A percentile compares a stretch with the other conserved stretches of the same genome.
These are phyloP conservation scores for Campoletis sonorensis DNA, from an alignment of 1,140 invertebrate species.

Conservation along the genomic window DNA sequence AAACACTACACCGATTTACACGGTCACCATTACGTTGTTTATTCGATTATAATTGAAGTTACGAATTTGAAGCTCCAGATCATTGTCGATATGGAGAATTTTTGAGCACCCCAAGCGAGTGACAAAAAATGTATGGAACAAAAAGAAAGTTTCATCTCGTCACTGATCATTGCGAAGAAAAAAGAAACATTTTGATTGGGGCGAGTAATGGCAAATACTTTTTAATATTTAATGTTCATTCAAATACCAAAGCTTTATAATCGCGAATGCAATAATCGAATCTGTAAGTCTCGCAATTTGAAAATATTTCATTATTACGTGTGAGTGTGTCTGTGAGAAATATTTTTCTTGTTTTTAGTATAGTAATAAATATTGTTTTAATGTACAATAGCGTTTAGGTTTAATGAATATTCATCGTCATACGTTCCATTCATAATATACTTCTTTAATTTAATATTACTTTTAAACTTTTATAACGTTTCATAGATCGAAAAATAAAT, in stretches of 20 bases:
- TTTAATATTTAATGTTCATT: neutral
- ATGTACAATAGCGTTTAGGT: conserved; percentile 62
- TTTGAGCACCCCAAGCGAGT: conserved; percentile 11
- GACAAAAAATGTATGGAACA: neutral
- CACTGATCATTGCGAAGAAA: neutral
- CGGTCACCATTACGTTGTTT: conserved; percentile 39
- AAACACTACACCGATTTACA: conserved; percentile 59
- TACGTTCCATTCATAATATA: conserved; percentile 68
- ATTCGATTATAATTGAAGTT: conserved; percentile 52
- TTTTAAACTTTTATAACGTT: conserved; percentile 78
- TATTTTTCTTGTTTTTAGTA: conserved; percentile 13
- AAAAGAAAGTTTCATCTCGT: neutral
- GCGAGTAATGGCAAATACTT: neutral
- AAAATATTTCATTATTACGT: conserved; percentile 10
- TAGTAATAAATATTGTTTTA: conserved; percentile 32
- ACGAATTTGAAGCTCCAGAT: conserved; percentile 35
- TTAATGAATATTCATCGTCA: conserved; percentile 69
- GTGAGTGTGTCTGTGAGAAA: neutral
- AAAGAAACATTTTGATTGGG: neutral
- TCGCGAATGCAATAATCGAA: neutral
- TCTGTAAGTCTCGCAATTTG: neutral
- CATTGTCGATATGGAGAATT: conserved; percentile 16
- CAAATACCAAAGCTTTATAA: neutral
- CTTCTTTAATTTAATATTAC: conserved; percentile 72
- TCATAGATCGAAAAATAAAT: conserved; percentile 78